Base-by-base conservation (phyloP, 2,113 vertebrate species). In the Vanacampus margaritifer region DNA sequence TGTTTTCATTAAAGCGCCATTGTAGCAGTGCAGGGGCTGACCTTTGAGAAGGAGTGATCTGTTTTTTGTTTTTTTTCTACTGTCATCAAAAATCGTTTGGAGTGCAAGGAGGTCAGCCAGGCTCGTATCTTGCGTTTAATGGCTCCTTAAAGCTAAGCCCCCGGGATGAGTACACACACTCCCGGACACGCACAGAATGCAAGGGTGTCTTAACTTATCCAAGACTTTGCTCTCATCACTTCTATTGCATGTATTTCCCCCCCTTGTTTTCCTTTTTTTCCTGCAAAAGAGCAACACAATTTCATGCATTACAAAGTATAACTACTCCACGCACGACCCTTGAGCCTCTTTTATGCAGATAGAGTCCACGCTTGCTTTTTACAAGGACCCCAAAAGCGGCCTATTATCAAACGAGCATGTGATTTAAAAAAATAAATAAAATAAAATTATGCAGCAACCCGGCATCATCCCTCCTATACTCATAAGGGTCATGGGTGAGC, bases 1-100 rank as follows among this genome's bases (percentile, higher is more conserved):
- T 74, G 87, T 90, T 89, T 90, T 89, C 82, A 90, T 89, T 88
- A 88, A 85, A 88, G 84, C 74, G 80, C 84, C 82, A 86, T 82
- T 71, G 86, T 88, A 87, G 81, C 88, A 88, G 81, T 79, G 88
- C 81, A 75, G 78, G 59, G 36, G 11, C 37, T 39, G 39, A 41
- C 36, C 83, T 86, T 78, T 74, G 71, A 81, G 81, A 74, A 67
- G 71, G 67, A 67, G 84, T 81, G 84, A 85, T 83, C 82, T 85
- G 82, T 86, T 86, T n/a, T 86, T 80, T 41, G 19, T 68, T 79
- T 86, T 88, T 82, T 86, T 81, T 76, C 79, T 71, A 77, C 79
- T 67, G 79, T 78, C 77, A 88, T 89, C 84, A 88, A 88, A 89
- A 89, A 90, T 89, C 86, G 71, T 88, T 90, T 85, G 59, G 74